phyloP scores from a whole-genome alignment of 2,113 vertebrate species.

The Aspidoscelis tigris region DNA sequence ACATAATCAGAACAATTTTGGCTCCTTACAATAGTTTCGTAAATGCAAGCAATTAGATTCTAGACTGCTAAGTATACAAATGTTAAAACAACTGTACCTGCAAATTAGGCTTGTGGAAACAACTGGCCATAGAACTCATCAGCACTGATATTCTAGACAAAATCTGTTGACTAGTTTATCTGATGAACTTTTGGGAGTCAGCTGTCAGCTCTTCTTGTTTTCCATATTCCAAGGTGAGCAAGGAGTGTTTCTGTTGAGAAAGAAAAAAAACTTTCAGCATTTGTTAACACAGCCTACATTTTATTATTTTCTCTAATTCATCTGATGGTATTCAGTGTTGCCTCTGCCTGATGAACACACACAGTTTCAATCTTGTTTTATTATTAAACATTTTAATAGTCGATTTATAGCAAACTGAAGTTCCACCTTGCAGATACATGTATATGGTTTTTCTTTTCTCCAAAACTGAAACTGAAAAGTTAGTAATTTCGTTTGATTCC shows the following conservation, averaged over 20 bases:
- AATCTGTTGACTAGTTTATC: not conserved
- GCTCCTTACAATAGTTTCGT: no score
- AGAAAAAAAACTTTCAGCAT: not conserved
- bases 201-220: not conserved
- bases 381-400: not conserved
- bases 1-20: no score
- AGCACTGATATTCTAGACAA: not conserved
- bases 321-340: not conserved
- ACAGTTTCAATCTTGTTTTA: not conserved
- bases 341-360: no score
- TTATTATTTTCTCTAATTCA: not conserved
- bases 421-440: not conserved
- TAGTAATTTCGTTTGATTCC: not conserved
- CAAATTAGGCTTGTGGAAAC: not conserved
- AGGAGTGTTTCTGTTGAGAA: not conserved
- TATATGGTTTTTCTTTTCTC: not conserved
- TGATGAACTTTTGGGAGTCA: not conserved
- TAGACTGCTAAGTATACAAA: no score
- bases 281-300: not conserved
- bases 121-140: not conserved
- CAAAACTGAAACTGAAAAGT: not conserved
- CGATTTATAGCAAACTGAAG: not conserved
- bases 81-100: not conserved
- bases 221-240: not conserved
- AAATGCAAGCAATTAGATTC: no score